phyloP scores from a whole-genome alignment of 1,140 invertebrate genomes.

The Drosophila takahashii region DNA sequence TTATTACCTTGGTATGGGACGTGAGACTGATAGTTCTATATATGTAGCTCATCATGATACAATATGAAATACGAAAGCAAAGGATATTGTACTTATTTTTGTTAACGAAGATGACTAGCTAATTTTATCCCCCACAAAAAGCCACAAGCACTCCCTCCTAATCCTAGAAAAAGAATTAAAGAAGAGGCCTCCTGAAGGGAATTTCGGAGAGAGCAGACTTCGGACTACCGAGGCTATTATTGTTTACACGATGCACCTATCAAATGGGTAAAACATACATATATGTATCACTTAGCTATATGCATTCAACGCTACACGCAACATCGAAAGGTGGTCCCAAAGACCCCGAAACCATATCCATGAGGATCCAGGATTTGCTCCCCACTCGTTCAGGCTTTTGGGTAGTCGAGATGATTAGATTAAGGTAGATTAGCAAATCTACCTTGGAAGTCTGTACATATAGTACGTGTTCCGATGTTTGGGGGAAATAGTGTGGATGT shows the following conservation, averaged over 20 bases:
- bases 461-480: not conserved
- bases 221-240: constrained; percentile 29
- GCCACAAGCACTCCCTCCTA: not conserved
- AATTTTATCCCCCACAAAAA: constrained; percentile 53
- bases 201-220: constrained; percentile 11
- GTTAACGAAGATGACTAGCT: constrained; percentile 64
- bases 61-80: constrained; percentile 32
- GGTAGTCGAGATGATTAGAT: not conserved
- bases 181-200: not conserved
- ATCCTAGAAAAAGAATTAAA: not conserved
- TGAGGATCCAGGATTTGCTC: too few relatives aligned
- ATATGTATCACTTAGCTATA: constrained; percentile 17
- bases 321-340: constrained; percentile 13
- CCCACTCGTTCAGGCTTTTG: not conserved
- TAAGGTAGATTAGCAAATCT: constrained; percentile 27
- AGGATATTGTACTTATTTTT: constrained; percentile 61
- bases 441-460: constrained; percentile 20
- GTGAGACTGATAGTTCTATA: constrained; percentile 84
- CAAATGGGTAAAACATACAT: constrained; percentile 24
- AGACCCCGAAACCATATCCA: not conserved
- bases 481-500: not conserved
- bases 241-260: constrained; percentile 33
- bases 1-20: constrained; percentile 69
- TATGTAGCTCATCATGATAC: constrained; percentile 73
- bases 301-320: constrained; percentile 23